Percentiles rank a stretch among this genome's conserved stretches.
These are phyloP conservation scores for Cydia splendana DNA, from an alignment of 1,140 invertebrate species.

Conservation along the genomic window DNA sequence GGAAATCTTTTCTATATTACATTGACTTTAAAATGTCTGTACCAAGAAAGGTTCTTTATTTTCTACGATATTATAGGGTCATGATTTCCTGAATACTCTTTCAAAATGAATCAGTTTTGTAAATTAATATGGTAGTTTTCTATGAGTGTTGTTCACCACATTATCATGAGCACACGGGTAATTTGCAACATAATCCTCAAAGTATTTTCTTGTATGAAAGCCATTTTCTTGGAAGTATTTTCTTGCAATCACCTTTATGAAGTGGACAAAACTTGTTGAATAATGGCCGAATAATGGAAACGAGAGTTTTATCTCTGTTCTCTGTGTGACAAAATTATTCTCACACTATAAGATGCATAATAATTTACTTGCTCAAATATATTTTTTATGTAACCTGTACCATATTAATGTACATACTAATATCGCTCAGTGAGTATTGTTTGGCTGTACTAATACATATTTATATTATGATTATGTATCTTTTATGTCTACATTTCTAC, in stretches of 20 bases:
- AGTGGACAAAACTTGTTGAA: too few species aligned
- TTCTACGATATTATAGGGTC: too few species aligned
- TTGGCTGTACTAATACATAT: slow-evolving; percentile 7
- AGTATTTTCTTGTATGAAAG: too few species aligned
- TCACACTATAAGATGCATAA: slow-evolving; percentile 37
- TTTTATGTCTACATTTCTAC: not conserved
- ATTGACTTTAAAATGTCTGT: not conserved
- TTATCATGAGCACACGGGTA: not conserved
- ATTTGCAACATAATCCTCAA: not conserved
- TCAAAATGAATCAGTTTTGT: not conserved
- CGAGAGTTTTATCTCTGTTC: not conserved
- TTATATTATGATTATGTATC: not conserved
- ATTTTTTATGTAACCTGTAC: slow-evolving; percentile 38
- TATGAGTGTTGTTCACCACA: not conserved
- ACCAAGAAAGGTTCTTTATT: too few species aligned
- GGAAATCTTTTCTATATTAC: not conserved
- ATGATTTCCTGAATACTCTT: too few species aligned
- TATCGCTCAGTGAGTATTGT: slow-evolving; percentile 18
- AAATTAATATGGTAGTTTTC: not conserved
- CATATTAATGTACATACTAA: slow-evolving; percentile 6
- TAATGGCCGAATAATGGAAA: too few species aligned
- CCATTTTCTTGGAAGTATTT: too few species aligned
- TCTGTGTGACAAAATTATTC: not conserved
- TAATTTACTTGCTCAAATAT: slow-evolving; percentile 48
- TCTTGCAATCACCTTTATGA: too few species aligned